phyloP scores from a whole-genome alignment of 2,797 vertebrate species.

The Malacoraja senta region DNA sequence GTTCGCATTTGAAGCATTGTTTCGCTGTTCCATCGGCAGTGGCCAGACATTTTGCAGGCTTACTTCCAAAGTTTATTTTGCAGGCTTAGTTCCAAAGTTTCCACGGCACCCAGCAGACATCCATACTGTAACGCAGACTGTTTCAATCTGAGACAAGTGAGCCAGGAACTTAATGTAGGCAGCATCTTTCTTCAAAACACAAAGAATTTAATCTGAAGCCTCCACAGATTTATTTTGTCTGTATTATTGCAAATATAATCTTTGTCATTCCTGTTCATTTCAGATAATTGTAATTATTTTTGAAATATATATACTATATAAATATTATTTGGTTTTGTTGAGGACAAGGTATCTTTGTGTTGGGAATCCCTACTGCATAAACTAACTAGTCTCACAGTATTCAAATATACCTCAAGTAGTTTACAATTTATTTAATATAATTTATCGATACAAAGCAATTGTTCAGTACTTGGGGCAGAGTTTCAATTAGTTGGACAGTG shows the following conservation, averaged over 20 bases:
- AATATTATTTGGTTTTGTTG: constrained; percentile 35
- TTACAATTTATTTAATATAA: constrained; percentile 32
- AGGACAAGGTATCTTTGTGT: constrained; percentile 27
- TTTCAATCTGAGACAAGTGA: constrained; percentile 10
- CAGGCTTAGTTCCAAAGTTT: background rate
- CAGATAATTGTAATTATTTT: constrained; percentile 21
- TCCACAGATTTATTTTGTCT: background rate
- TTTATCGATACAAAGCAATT: constrained; percentile 28
- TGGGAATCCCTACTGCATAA: constrained; percentile 22
- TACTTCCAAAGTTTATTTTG: background rate
- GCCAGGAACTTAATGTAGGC: constrained; percentile 20
- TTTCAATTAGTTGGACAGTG: background rate
- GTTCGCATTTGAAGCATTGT: constrained; percentile 26
- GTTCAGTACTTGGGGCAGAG: constrained; percentile 4
- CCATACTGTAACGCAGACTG: background rate
- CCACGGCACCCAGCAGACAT: background rate
- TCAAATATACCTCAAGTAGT: constrained; percentile 37
- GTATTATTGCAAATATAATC: constrained; percentile 3
- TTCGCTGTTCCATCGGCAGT: constrained; percentile 33
- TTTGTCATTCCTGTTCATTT: constrained; percentile 1
- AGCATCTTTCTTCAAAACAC: background rate
- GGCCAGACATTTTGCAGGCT: constrained; percentile 18
- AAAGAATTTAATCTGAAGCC: background rate
- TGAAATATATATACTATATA: constrained; percentile 38
- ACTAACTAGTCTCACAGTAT: constrained; percentile 31